Conservation (phyloP, 2,888 invertebrate genomes). For the Habrosyne pyritoides region DNA sequence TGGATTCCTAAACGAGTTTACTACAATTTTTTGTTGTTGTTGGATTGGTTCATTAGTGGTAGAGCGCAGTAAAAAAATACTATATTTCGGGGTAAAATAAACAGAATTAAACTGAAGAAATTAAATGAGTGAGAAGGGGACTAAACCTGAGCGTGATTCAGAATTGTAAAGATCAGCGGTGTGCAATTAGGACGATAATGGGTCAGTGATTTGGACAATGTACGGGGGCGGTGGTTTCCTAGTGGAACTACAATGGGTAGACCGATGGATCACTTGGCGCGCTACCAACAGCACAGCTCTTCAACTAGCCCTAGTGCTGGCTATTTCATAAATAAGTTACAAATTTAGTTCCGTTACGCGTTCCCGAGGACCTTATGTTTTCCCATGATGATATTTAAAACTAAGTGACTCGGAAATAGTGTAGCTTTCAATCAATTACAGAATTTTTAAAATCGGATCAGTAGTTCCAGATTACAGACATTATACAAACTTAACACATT, state of each 20-base stretch:
- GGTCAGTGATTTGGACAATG: constrained; percentile 53
- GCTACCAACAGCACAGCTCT: constrained; percentile 38
- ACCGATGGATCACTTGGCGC: constrained; percentile 47
- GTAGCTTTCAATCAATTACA: no score
- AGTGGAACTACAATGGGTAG: constrained; percentile 17
- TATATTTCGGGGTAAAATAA: not conserved
- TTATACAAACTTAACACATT: no score
- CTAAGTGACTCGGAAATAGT: no score
- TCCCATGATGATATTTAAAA: no score
- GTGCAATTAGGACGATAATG: constrained; percentile 57
- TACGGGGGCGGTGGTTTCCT: constrained; percentile 14
- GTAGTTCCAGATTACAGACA: no score
- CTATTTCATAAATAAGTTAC: constrained; percentile 5
- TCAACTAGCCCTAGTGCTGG: constrained; percentile 28
- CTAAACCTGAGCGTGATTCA: constrained; percentile 59
- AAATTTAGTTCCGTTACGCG: no score
- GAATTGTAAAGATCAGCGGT: constrained; percentile 54
- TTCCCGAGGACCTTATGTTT: no score
- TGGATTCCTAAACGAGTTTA: not conserved
- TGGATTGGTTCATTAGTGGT: no score
- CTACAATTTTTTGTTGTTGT: no score
- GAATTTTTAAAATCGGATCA: no score
- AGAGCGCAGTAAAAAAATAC: no score
- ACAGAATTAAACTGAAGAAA: constrained; percentile 18
- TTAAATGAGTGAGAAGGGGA: constrained; percentile 14